phyloP scores from a whole-genome alignment of 2,888 invertebrate genomes.

The Drosophila tripunctata region DNA sequence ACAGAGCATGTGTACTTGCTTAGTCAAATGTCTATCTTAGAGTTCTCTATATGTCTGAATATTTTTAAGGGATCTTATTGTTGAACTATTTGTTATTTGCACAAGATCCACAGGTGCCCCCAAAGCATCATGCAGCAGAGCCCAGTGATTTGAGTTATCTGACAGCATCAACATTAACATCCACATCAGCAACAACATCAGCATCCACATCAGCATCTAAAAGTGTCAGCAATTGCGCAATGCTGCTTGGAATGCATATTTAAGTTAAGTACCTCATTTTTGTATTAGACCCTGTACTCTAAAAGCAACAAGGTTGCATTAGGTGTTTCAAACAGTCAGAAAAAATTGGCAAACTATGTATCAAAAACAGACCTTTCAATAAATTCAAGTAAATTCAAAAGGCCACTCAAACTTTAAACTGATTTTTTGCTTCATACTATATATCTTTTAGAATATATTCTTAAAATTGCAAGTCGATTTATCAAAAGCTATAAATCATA shows the following conservation, averaged over 20 bases:
- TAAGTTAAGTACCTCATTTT: constrained; percentile 6
- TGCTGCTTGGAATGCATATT: constrained; percentile 13
- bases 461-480: no score
- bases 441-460: no score
- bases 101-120: constrained; percentile 69
- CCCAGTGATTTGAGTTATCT: constrained; percentile 28
- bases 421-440: no score
- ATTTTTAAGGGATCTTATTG: constrained; percentile 61
- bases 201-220: constrained; percentile 39
- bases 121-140: constrained; percentile 17
- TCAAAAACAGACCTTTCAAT: no score
- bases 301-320: no score
- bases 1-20: constrained; percentile 38
- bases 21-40: constrained; percentile 17
- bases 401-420: no score
- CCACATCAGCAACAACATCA: constrained; percentile 33
- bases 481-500: no score
- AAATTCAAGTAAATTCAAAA: no score
- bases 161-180: constrained; percentile 46
- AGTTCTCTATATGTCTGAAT: constrained; percentile 34
- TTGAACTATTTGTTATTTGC: constrained; percentile 66
- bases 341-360: no score
- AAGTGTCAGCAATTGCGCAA: constrained; percentile 42
- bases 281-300: neutral
- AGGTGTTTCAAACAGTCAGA: neutral